Conservation (phyloP, 2,113 vertebrate genomes). For the Melanerpes formicivorus region DNA sequence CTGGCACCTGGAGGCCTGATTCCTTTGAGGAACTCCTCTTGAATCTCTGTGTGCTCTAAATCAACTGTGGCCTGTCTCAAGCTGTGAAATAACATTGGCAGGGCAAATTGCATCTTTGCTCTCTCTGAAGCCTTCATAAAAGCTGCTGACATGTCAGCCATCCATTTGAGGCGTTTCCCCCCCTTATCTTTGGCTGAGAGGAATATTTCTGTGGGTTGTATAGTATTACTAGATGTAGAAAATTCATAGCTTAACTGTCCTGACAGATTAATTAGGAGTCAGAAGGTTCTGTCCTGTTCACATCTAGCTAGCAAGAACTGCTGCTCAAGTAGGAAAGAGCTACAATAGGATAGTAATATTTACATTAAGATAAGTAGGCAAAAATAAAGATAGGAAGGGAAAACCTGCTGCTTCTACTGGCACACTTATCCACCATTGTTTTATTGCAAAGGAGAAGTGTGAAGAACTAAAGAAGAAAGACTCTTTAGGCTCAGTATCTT, state of each 20-base stretch:
- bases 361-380: background rate
- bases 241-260: background rate
- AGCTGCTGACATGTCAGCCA: background rate
- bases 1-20: background rate
- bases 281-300: background rate
- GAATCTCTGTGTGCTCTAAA: background rate
- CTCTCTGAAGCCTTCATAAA: background rate
- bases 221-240: background rate
- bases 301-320: background rate
- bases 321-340: background rate
- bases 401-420: background rate
- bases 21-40: conserved; percentile 13
- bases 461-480: background rate
- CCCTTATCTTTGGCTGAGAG: background rate
- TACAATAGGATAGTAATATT: background rate
- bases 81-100: background rate
- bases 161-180: background rate
- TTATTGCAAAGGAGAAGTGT: background rate
- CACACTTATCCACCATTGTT: background rate
- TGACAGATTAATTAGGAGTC: background rate
- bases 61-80: background rate
- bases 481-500: background rate
- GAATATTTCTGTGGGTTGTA: background rate
- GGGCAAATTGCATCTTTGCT: background rate
- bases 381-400: background rate